Evolutionary conservation across 2,797 vertebrate genomes (phyloP), one percentile per base, ranked within the genome.

Genomic region (Oreochromis grahami): DNA sequence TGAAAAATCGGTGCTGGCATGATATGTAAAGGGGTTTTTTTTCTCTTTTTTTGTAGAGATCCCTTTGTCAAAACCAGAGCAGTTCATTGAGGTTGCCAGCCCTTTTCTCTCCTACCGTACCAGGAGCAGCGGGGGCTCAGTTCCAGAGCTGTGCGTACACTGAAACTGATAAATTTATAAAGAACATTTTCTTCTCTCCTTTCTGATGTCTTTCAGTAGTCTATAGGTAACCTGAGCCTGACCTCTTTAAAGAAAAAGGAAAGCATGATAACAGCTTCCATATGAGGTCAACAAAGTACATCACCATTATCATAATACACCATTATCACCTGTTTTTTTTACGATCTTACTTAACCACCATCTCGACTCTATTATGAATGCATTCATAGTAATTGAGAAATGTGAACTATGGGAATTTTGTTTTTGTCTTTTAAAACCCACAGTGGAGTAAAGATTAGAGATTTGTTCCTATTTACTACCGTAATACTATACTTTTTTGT

Each of bases 51-150:
- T 86, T 89, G 56, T 91, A 99, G 98, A 97, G 80, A 36, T 87
- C 15, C 26, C 92, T 76, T 77, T 94, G 79, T 93, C 96, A 89
- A 97, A 97, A 91, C 94, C 96, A 65, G 97, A 98, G 55, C 93
- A 96, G 85, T 95, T 97, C 84, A 85, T 99, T 84, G 97, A 98
- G 88, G 95, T 99, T 84, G 94, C 95, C 93, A 99, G 97, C 84
- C 95, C 96, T 5, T 98, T 99, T 94, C 91, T 98, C 32, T 97
- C 96, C 93, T 92, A 94, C 65, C 91, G 86, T 82, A 89, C 96
- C 78, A 82, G 53, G 84, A 89, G 86, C 90, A 84, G 90, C 32
- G 58, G 94, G 80, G 79, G 45, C 51, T 87, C 93, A 38, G 89
- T 90, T 79, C 88, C 89, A 84, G 87, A 97, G 74, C 85, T 6